These are phyloP conservation scores for Globodera rostochiensis DNA, from an alignment of 1,140 invertebrate genomes.

Conservation along the genomic window DNA sequence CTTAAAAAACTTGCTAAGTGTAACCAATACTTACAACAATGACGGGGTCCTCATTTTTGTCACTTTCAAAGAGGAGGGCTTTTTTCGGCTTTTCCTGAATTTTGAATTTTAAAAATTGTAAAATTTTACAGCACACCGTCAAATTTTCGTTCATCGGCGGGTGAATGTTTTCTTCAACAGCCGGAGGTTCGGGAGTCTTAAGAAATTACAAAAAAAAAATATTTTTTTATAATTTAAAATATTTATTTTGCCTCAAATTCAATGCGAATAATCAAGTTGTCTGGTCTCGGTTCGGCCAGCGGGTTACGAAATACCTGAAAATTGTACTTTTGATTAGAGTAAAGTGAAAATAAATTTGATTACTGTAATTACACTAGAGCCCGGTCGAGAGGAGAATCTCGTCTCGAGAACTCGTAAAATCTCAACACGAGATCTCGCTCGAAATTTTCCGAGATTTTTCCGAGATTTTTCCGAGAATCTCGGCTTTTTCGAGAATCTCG, in stretches of 20 bases:
- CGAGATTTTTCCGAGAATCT: no score
- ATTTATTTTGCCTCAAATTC: conserved; percentile 16
- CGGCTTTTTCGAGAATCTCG: no score
- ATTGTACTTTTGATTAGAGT: background rate
- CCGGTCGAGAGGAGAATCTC: no score
- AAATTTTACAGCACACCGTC: background rate
- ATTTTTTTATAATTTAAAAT: no score
- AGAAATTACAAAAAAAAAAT: background rate
- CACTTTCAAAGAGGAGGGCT: background rate
- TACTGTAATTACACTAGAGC: no score
- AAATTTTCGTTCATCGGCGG: background rate
- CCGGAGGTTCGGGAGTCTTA: background rate
- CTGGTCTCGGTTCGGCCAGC: background rate
- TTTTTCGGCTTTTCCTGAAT: background rate
- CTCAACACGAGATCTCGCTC: no score
- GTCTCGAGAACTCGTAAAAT: no score
- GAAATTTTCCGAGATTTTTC: no score
- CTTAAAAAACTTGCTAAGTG: no score
- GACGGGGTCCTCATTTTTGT: background rate
- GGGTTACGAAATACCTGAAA: conserved; percentile 4
- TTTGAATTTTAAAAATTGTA: background rate
- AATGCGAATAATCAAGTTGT: conserved; percentile 7
- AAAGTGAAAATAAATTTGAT: no score
- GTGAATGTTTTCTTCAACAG: background rate
- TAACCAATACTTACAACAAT: background rate